Evolutionary conservation across 2,888 invertebrate species (phyloP).

Genomic region (Pelosia muscerda): DNA sequence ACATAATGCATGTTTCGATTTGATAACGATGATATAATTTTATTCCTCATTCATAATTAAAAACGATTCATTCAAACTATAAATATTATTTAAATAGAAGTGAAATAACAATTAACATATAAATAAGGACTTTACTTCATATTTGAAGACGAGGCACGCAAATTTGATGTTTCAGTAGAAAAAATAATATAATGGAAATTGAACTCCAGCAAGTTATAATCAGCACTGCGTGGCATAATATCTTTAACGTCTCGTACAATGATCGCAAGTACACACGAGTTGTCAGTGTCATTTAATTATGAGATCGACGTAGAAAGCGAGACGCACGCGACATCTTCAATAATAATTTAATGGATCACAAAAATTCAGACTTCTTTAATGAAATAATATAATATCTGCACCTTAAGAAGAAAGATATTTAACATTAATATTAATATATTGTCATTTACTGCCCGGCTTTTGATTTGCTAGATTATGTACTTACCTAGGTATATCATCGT

Average conservation of each 20-base stretch:
- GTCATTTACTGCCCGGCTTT: too few relatives aligned
- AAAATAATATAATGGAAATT: too few relatives aligned
- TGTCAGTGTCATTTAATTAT: constrained; percentile 25
- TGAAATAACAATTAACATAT: too few relatives aligned
- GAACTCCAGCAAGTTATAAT: neutral
- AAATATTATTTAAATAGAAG: too few relatives aligned
- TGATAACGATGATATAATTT: too few relatives aligned
- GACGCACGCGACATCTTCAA: constrained; percentile 44
- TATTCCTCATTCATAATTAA: too few relatives aligned
- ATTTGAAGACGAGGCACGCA: neutral
- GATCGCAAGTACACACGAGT: constrained; percentile 22
- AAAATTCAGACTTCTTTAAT: constrained; percentile 5
- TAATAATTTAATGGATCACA: constrained; percentile 38
- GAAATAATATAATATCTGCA: too few relatives aligned
- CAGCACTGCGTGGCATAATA: constrained; percentile 59
- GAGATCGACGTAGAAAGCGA: constrained; percentile 44
- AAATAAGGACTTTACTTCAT: neutral
- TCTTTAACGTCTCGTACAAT: constrained; percentile 59
- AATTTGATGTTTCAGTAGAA: too few relatives aligned
- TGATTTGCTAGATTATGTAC: too few relatives aligned
- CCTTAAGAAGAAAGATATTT: neutral
- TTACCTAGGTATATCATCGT: too few relatives aligned
- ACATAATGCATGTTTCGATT: too few relatives aligned
- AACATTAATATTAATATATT: neutral
- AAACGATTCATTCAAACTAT: too few relatives aligned